phyloP scores from a whole-genome alignment of 2,797 vertebrate species.

The Amazona finschi region DNA sequence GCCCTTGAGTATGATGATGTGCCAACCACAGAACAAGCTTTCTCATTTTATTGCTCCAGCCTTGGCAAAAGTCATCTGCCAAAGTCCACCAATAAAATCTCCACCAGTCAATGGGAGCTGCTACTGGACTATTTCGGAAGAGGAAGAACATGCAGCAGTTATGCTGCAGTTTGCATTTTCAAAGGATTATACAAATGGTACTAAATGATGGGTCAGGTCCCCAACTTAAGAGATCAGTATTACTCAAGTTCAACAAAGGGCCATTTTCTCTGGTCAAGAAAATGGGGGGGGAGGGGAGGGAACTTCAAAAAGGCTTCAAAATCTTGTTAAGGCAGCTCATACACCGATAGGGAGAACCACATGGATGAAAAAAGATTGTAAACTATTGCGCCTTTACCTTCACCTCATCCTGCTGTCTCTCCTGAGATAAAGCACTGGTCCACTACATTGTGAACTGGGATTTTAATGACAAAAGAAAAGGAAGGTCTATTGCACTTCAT shows the following conservation, averaged over 20 bases:
- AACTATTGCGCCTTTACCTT: neutral
- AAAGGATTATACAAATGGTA: neutral
- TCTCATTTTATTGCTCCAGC: neutral
- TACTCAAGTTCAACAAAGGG: neutral
- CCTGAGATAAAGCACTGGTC: neutral
- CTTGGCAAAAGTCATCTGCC: neutral
- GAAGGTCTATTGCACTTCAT: neutral
- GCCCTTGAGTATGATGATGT: neutral
- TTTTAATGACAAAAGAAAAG: neutral
- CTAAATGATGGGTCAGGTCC: neutral
- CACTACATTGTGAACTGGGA: neutral
- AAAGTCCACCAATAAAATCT: neutral
- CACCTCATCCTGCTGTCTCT: neutral
- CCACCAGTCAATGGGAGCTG: neutral
- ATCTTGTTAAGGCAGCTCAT: neutral
- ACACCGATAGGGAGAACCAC: neutral
- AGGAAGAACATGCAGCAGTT: neutral
- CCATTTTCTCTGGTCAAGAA: neutral
- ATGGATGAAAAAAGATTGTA: neutral
- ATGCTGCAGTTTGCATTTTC: neutral
- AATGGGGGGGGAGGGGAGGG: fast-evolving
- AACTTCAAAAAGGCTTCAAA: neutral
- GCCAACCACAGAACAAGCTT: neutral
- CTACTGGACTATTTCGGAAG: neutral
- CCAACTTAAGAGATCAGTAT: neutral